Base-by-base conservation (phyloP, 2,888 invertebrate species). In the Epinotia nisella region DNA sequence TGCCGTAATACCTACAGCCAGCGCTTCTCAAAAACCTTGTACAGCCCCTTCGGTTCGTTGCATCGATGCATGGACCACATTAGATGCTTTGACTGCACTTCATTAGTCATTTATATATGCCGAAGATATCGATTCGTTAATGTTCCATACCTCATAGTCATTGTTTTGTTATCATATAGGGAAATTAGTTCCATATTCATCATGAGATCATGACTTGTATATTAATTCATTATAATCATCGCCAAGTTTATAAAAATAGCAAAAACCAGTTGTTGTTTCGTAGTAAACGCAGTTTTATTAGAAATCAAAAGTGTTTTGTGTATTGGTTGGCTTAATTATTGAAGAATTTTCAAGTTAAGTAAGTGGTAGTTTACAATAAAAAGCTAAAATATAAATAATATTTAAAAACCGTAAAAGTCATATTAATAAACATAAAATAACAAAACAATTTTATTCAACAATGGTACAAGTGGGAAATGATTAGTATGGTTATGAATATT, bases 51-150 rank as follows among this genome's bases (percentile, higher is more conserved):
- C 87, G 93, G 93, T 93, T 93, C 93, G 93, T 93, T 90, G 92
- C 92, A 89, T 87, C 84, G 82, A 89, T 90, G 93, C 93, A 93
- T 93, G 93, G 85, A 89, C 93, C 93, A 92, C 91, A 84, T 85
- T 93, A 93, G 92, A 90, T 83, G 93, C 93, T 93, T 93, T 79
- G 65, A 82, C 83, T 89, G 92, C 92, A 92, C 91, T 82, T 78
- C 81, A 87, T 86, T 82, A 83, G 87, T 85, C 87, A 87, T 85
- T 66, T 81, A 82, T 80, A 85, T 84, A 85, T 84, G 72, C 76
- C 75, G 75, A 80, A 79, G 79, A 80, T 70, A 77, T 76, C 73
- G 62, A 69, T 29, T 69, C 69, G 71, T 79, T 78, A 80, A 76
- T 74, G 74, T 75, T 74, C 62, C 75, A 78, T 74, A 76, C 75